These are phyloP conservation scores for Capreolus pygargus DNA, from an alignment of 2,113 vertebrate genomes.

Conservation along the genomic window DNA sequence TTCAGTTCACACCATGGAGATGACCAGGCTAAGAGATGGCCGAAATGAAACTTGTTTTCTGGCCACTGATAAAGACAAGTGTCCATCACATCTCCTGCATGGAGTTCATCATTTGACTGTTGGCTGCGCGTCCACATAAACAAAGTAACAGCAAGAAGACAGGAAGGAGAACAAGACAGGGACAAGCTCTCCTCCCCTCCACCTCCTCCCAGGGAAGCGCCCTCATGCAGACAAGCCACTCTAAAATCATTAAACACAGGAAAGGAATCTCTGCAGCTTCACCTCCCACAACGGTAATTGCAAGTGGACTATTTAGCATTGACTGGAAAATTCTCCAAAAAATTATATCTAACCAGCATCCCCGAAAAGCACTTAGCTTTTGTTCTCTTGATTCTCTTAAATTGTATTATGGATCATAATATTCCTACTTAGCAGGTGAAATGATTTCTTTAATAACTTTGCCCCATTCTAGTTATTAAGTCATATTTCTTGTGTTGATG, in stretches of 20 bases:
- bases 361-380: background rate
- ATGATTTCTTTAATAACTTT: background rate
- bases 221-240: background rate
- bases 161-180: background rate
- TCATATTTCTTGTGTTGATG: background rate
- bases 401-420: background rate
- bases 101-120: background rate
- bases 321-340: background rate
- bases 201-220: background rate
- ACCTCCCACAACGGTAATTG: fast-evolving
- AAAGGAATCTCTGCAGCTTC: fast-evolving
- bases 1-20: background rate
- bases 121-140: background rate
- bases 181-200: fast-evolving
- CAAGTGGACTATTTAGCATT: background rate
- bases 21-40: fast-evolving
- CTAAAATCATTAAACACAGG: background rate
- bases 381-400: background rate
- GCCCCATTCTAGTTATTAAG: background rate
- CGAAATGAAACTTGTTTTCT: fast-evolving
- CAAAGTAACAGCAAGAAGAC: background rate
- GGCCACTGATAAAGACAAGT: no score
- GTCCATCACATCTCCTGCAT: background rate
- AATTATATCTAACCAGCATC: background rate
- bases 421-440: background rate